Conservation (phyloP, 2,888 invertebrate genomes). For the Petrolisthes cinctipes region DNA sequence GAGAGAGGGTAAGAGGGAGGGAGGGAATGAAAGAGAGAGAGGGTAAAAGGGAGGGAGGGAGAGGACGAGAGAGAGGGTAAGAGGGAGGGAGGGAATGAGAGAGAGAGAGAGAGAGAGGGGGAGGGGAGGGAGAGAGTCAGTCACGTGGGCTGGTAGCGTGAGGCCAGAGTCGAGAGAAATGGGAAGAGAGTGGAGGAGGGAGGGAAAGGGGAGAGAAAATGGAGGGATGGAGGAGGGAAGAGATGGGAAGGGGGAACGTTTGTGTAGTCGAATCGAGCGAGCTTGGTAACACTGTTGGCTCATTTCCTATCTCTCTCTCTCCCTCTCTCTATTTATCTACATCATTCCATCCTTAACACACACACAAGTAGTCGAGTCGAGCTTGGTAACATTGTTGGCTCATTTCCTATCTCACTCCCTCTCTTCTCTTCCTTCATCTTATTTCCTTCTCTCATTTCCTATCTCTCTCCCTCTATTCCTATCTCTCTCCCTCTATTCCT, state of each 20-base stretch:
- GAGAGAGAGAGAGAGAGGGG: background rate
- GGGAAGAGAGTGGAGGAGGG: constrained; percentile 5
- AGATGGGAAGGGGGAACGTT: background rate
- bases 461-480: constrained; percentile 6
- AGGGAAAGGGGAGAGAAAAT: background rate
- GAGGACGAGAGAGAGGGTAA: too few relatives aligned
- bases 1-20: too few relatives aligned
- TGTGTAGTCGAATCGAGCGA: background rate
- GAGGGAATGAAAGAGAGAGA: too few relatives aligned
- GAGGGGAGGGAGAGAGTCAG: background rate
- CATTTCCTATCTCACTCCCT: background rate
- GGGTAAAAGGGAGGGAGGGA: too few relatives aligned
- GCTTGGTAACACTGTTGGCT: background rate
- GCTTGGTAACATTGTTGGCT: background rate
- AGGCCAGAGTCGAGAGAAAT: background rate
- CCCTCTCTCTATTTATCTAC: background rate
- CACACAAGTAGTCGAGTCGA: background rate
- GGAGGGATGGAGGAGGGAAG: background rate
- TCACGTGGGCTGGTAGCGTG: background rate
- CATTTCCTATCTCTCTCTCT: constrained; percentile 2
- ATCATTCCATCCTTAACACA: background rate
- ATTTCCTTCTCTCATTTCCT: background rate
- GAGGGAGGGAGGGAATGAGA: too few relatives aligned
- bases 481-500: background rate
- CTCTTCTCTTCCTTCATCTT: background rate